Base-by-base conservation (phyloP, 1,140 invertebrate species). In the Polyergus mexicanus region DNA sequence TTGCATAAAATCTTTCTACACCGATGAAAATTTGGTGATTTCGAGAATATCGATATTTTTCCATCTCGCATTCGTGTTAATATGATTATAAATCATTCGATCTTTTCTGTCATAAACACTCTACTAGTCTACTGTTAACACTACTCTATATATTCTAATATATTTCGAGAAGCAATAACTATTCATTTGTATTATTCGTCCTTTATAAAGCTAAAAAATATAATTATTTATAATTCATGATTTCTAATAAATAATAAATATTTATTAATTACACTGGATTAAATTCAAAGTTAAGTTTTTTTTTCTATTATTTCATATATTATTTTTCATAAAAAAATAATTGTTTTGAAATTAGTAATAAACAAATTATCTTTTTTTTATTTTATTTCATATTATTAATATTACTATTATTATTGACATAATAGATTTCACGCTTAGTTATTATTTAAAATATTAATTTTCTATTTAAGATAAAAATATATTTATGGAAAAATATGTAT, bases 51-150 rank as follows among this genome's bases (percentile, higher is more conserved):
- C n/a, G n/a, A 41, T 6, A 22, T n/a, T 58, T 74, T 35, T 8
- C 4, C 4, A 38, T 11, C 44, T 66, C 8, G 35, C 10, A 47
- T 69, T 74, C 4, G 2, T 41, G 6, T 3, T 74, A 4, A 3
- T 58, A 35, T 56, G n/a, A 41, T 74, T 58, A 74, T 74, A 60
- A 74, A 60, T 74, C 54, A 74, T 11, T 10, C 5, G 10, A 54
- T 1, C 19, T 54, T 72, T 71, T n/a, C 28, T 22, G 8, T 35
- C 28, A 10, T 38, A 56, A 56, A 65, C 19, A 28, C 25, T n/a
- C n/a, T n/a, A n/a, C n/a, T n/a, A n/a, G n/a, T n/a, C n/a, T 35
- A 35, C 2, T 56, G 35, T 22, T 19, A 8, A 8, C 32, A 44
- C 22, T 32, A 1, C 6, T 19, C 19, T 44, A 44, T 16, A 51